A percentile compares a stretch with the other conserved stretches of the same genome.
Conservation (phyloP, 2,888 invertebrate genomes). For the Morpho helenor region DNA sequence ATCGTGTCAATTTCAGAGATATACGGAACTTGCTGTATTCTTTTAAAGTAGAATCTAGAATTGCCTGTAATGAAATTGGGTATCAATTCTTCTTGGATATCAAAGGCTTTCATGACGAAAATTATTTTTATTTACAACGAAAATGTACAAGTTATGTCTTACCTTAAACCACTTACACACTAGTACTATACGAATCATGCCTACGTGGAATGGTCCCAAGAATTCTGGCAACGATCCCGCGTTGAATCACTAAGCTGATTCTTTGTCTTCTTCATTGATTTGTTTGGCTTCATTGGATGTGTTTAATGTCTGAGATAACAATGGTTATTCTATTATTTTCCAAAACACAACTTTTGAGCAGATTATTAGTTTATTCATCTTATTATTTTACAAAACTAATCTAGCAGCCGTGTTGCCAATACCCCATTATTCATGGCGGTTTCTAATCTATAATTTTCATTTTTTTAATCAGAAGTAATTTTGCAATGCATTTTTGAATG, state of each 20-base stretch:
- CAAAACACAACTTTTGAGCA: not conserved
- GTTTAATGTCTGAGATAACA: not conserved
- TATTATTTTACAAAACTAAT: constrained; percentile 7
- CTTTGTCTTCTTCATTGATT: no score
- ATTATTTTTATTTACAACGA: not conserved
- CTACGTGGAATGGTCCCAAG: no score
- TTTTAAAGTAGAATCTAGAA: no score
- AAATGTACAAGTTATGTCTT: no score
- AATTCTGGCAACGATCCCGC: no score
- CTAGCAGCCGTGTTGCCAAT: constrained; percentile 2
- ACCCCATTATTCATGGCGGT: constrained; percentile 7
- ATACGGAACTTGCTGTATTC: no score
- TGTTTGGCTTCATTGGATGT: not conserved
- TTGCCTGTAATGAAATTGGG: no score
- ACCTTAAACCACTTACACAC: no score
- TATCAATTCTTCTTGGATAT: not conserved
- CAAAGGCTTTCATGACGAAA: not conserved
- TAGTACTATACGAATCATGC: no score
- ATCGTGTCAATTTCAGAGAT: no score
- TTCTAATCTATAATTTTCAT: constrained; percentile 8
- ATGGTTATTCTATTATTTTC: not conserved
- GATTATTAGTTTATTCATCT: constrained; percentile 1
- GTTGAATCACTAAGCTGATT: no score
- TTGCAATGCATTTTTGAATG: no score
- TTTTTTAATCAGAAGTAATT: not conserved